Percentiles rank a stretch among this genome's conserved stretches.
phyloP scores from a whole-genome alignment of 2,797 vertebrate genomes.

The Pseudocheirus occidentalis region DNA sequence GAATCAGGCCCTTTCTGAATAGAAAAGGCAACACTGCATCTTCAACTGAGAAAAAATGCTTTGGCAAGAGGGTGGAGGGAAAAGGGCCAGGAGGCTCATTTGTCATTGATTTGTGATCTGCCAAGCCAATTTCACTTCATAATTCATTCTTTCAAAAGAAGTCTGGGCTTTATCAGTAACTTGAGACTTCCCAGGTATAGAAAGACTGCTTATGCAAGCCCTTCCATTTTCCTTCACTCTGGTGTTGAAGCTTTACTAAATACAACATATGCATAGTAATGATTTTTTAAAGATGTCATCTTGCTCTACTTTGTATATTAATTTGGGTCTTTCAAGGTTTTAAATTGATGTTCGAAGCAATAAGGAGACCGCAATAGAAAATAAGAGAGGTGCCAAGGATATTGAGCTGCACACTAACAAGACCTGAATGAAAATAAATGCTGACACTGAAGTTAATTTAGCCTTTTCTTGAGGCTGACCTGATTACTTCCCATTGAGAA shows the following conservation, averaged over 20 bases:
- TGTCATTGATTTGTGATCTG: constrained; percentile 73
- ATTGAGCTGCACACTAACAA: constrained; percentile 18
- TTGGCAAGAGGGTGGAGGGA: neutral
- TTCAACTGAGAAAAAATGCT: constrained; percentile 55
- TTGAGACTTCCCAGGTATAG: constrained; percentile 77
- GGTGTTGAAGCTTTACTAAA: constrained; percentile 49
- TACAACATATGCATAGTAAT: neutral
- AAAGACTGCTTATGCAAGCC: constrained; percentile 71
- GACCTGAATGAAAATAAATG: constrained; percentile 53
- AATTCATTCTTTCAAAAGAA: constrained; percentile 73
- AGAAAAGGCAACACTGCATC: constrained; percentile 22
- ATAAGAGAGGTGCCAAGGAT: constrained; percentile 33
- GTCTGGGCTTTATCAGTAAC: constrained; percentile 79
- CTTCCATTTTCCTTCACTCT: constrained; percentile 63
- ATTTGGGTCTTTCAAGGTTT: constrained; percentile 22
- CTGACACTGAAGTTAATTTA: neutral
- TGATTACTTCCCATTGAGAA: neutral
- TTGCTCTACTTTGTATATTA: constrained; percentile 32
- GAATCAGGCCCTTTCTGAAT: constrained; percentile 20
- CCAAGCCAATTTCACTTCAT: constrained; percentile 73
- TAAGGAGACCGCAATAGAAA: constrained; percentile 24
- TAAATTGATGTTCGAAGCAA: constrained; percentile 33
- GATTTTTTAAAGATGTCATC: neutral
- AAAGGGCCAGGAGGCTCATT: constrained; percentile 47
- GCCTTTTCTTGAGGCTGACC: constrained; percentile 27